Evolutionary conservation across 2,113 vertebrate species (phyloP), one percentile per base, ranked within the genome.

Genomic region (Saccopteryx bilineata): DNA sequence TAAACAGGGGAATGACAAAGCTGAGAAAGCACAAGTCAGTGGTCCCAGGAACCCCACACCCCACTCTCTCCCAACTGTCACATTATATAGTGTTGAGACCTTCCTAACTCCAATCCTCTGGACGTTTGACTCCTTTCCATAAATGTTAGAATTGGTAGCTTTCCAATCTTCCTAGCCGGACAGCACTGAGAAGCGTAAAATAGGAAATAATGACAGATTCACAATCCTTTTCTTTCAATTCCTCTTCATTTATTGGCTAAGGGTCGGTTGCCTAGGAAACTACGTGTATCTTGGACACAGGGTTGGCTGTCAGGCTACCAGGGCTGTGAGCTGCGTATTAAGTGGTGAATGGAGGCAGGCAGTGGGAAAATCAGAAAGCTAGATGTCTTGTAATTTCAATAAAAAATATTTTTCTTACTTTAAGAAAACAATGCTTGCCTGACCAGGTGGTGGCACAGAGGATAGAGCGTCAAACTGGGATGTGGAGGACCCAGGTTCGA

Each of bases 221-320:
- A 78, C 63, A 89, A 78, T 28, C 68, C 39, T 86, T 95, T 81
- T 89, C 81, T 95, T 95, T 94, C 85, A 26, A 12, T 90, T 86
- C 56, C 56, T 91, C 91, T 86, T 79, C 89, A 93, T 96, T 97
- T 93, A 97, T 81, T 79, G 96, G 97, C 95, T 81, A 76, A 94
- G 79, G 86, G 86, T 54, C 63, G 21, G 97, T 98, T 97, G 95
- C 96, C 97, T 87, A 85, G 97, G 97, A 97, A 97, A 98, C 97
- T 48, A 46, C 46, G 14, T 17, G 74, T 80, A 18, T 76, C 74
- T 50, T 7, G 0, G 24, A 24, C 1, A 56, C 50, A 12, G 63
- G n/a, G 63, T 0, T 0, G 9, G 17, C 69, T 15, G 86, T 56
- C 71, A 52, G 82, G 69, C 82, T 66, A 9, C n/a, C 4, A 0